phyloP scores from a whole-genome alignment of 2,888 invertebrate species.

The Dinocampus coccinellae region DNA sequence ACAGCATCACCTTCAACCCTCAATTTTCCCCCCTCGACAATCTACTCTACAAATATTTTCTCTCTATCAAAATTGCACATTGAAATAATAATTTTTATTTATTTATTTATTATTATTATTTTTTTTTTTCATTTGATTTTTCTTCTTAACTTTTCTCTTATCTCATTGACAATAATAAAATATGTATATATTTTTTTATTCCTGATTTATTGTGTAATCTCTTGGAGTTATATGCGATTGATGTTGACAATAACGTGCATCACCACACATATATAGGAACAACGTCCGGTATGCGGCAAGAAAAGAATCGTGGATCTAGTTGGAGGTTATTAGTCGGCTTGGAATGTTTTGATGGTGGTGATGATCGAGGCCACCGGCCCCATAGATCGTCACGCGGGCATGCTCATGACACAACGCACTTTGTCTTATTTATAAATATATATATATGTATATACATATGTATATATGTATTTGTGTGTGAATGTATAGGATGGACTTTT shows the following conservation, averaged over 20 bases:
- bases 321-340: slow-evolving; percentile 31
- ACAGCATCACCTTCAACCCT: slow-evolving; percentile 20
- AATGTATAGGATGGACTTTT: slow-evolving; percentile 20
- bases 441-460: slow-evolving; percentile 10
- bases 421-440: background rate
- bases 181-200: background rate
- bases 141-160: background rate
- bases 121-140: background rate
- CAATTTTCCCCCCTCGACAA: slow-evolving; percentile 15
- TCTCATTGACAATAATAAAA: background rate
- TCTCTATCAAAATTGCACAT: slow-evolving; percentile 30
- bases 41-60: background rate
- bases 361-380: slow-evolving; percentile 30
- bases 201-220: slow-evolving; percentile 7
- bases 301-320: slow-evolving; percentile 26
- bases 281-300: slow-evolving; percentile 27
- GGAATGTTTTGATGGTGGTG: slow-evolving; percentile 31
- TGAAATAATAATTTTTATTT: slow-evolving; percentile 5
- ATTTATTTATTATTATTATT: background rate
- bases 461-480: background rate
- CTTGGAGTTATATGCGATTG: background rate
- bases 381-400: slow-evolving; percentile 28
- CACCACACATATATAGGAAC: background rate
- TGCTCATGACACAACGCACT: slow-evolving; percentile 11
- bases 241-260: background rate